Conservation (phyloP, 2,888 invertebrate genomes). For the Agrochola litura region DNA sequence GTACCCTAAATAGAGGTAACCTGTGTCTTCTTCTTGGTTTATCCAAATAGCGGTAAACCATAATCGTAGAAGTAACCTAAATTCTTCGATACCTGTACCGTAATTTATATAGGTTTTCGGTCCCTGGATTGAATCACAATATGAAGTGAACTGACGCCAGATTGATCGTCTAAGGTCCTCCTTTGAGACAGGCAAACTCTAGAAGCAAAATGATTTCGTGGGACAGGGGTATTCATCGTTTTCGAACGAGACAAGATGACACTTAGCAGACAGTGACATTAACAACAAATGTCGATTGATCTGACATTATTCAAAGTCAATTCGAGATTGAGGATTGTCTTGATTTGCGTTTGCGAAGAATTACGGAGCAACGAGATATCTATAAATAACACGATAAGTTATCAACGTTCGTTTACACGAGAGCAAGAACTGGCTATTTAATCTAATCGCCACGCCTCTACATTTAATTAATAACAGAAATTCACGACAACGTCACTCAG, state of each 20-base stretch:
- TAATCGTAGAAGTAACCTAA: no score
- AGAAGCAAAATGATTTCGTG: background rate
- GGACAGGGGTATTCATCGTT: conserved; percentile 13
- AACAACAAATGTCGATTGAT: conserved; percentile 12
- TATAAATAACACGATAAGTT: conserved; percentile 70
- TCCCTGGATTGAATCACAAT: background rate
- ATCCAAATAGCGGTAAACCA: no score
- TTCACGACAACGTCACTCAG: conserved; percentile 51
- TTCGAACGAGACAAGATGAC: conserved; percentile 28
- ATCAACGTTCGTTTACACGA: conserved; percentile 69
- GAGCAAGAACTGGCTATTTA: conserved; percentile 65
- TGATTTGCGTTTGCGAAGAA: conserved; percentile 41
- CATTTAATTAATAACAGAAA: conserved; percentile 64
- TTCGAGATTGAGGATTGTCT: conserved; percentile 24
- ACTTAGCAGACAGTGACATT: conserved; percentile 1
- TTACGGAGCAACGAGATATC: conserved; percentile 58
- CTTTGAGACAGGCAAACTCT: background rate
- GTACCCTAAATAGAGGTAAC: no score
- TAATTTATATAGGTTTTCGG: no score
- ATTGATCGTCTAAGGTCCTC: background rate
- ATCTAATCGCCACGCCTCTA: conserved; percentile 79
- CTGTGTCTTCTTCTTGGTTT: no score
- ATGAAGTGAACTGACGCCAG: background rate
- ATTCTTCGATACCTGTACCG: no score
- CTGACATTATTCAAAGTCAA: conserved; percentile 42